Percentiles rank a stretch among this genome's conserved stretches.
These are phyloP conservation scores for Rotaria sp. DNA, from an alignment of 2,888 invertebrate species.

Conservation along the genomic window DNA sequence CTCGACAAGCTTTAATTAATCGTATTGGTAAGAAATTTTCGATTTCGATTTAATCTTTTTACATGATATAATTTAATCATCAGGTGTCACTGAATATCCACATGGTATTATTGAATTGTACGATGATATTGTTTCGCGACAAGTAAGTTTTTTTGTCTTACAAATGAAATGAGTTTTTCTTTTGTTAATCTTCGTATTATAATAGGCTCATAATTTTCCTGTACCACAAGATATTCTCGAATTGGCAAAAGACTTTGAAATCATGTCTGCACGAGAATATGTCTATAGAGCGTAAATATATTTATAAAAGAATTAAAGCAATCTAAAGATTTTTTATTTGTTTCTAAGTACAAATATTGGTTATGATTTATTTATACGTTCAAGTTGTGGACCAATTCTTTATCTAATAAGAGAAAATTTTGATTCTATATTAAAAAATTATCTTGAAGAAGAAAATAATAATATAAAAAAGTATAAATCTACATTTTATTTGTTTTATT, in stretches of 20 bases:
- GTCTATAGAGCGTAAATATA: neutral
- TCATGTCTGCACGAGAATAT: neutral
- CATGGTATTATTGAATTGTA: neutral
- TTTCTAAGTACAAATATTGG: neutral
- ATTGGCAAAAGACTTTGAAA: constrained; percentile 12
- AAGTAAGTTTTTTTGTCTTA: neutral
- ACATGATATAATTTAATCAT: neutral
- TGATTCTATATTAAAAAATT: neutral
- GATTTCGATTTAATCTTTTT: neutral
- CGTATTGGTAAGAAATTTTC: neutral
- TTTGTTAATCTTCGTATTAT: neutral
- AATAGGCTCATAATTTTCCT: constrained; percentile 11
- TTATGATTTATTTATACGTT: neutral
- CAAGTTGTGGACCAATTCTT: neutral
- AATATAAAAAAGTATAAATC: neutral
- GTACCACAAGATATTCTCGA: neutral
- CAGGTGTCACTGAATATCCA: neutral
- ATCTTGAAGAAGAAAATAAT: neutral
- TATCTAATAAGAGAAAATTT: neutral
- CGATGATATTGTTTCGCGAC: constrained; percentile 8
- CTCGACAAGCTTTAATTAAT: neutral
- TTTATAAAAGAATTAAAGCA: no score
- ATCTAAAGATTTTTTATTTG: neutral
- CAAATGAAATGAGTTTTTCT: neutral
- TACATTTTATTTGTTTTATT: neutral